Percentiles rank a stretch among this genome's conserved stretches.
Evolutionary conservation across 2,797 vertebrate species (phyloP).

Genomic region (Sitta carolinensis): DNA sequence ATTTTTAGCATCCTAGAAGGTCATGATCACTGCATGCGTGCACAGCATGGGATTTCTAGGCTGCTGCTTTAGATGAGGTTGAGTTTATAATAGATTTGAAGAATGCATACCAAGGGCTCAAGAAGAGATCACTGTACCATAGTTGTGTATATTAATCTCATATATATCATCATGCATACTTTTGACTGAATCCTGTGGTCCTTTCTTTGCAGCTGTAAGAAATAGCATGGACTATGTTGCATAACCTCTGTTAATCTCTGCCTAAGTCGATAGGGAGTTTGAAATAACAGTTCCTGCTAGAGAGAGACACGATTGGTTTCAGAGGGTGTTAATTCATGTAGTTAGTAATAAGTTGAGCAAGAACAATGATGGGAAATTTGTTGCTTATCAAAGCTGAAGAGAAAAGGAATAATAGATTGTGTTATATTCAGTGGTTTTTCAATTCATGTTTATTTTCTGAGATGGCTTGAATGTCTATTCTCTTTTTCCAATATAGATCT

Average conservation of each 20-base stretch:
- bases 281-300: background rate
- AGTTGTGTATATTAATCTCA: background rate
- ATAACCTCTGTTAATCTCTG: background rate
- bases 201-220: background rate
- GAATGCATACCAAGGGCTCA: background rate
- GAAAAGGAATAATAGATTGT: background rate
- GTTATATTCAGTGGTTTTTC: background rate
- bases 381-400: background rate
- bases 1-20: background rate
- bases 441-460: background rate
- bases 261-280: background rate
- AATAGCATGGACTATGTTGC: background rate
- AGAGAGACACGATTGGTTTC: background rate
- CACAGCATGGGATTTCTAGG: background rate
- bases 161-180: background rate
- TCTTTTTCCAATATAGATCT: background rate
- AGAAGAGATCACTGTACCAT: background rate
- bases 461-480: background rate
- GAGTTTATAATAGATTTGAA: background rate
- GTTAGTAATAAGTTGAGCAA: background rate
- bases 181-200: background rate
- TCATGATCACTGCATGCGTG: background rate
- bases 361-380: background rate
- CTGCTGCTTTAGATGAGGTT: background rate
- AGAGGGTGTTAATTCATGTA: background rate